A percentile compares a stretch with the other conserved stretches of the same genome.
These are phyloP conservation scores for Chondrosia reniformis DNA, from an alignment of 37 sponge, comb jelly and placozoan genomes.

Conservation along the genomic window DNA sequence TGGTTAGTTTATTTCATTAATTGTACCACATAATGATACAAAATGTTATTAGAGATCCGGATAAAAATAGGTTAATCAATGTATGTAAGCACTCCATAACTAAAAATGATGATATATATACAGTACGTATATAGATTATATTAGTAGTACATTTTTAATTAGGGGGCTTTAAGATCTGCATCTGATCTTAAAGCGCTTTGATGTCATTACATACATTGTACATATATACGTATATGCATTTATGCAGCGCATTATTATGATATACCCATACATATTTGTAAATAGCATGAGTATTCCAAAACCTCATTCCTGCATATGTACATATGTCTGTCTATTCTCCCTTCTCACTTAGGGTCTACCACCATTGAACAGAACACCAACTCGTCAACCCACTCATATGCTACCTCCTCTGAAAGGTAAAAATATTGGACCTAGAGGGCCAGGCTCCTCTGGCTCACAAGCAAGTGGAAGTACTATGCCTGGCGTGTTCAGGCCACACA, in stretches of 20 bases:
- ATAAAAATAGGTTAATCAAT: too few relatives aligned
- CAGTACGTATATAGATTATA: too few relatives aligned
- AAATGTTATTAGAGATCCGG: too few relatives aligned
- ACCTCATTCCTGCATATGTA: too few relatives aligned
- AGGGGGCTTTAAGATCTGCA: too few relatives aligned
- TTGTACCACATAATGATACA: too few relatives aligned
- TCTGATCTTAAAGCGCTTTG: too few relatives aligned
- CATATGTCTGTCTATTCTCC: not conserved
- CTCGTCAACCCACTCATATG: not conserved
- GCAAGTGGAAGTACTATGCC: constrained; percentile 8
- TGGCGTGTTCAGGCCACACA: constrained; percentile 30
- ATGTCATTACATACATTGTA: not conserved
- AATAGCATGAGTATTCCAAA: too few relatives aligned
- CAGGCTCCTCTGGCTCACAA: not conserved
- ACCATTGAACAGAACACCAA: constrained; percentile 1
- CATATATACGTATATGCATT: not conserved
- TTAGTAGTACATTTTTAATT: too few relatives aligned
- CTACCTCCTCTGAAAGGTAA: constrained; percentile 49
- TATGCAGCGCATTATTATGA: not conserved
- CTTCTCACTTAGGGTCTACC: constrained; percentile 57
- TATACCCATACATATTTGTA: not conserved
- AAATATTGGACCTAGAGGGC: not conserved
- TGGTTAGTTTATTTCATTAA: constrained; percentile 17
- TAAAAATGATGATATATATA: too few relatives aligned
- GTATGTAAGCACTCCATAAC: too few relatives aligned